Evolutionary conservation across 2,797 vertebrate species (phyloP).

Genomic region (Alcedo atthis): DNA sequence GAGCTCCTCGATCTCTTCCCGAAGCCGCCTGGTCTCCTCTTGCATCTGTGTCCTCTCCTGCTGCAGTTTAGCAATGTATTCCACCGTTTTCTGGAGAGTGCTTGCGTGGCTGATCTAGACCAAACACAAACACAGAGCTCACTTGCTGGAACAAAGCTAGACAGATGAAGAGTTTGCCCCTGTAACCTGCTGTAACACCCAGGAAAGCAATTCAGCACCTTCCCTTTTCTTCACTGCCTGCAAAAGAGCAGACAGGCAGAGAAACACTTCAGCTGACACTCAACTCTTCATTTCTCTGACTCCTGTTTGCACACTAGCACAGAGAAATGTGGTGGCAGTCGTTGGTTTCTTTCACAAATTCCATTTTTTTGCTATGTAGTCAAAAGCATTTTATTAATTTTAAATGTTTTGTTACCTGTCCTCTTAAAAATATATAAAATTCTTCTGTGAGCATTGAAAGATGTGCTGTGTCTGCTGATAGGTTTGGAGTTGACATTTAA

Average conservation of each 20-base stretch:
- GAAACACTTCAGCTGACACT: neutral
- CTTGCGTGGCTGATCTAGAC: conserved; percentile 90
- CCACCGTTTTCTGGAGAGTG: conserved; percentile 93
- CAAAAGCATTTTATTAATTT: neutral
- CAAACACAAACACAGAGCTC: conserved; percentile 35
- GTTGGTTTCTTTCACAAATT: neutral
- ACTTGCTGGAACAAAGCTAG: neutral
- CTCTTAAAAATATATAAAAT: neutral
- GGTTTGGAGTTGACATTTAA: neutral
- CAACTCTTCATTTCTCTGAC: neutral
- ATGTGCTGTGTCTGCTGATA: neutral
- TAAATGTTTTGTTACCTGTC: neutral
- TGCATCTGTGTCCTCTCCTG: conserved; percentile 92
- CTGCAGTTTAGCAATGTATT: conserved; percentile 97
- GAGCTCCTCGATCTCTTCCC: conserved; percentile 94
- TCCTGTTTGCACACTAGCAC: neutral
- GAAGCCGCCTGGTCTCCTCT: conserved; percentile 89
- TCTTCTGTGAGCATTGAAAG: neutral
- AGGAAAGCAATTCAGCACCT: neutral
- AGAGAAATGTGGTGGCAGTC: neutral
- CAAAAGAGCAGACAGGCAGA: neutral
- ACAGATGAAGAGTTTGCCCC: neutral
- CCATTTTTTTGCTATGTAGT: neutral
- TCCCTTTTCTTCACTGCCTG: neutral
- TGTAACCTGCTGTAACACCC: neutral